Conservation (phyloP, 2,888 invertebrate genomes). For the Pristionchus entomophagus region DNA sequence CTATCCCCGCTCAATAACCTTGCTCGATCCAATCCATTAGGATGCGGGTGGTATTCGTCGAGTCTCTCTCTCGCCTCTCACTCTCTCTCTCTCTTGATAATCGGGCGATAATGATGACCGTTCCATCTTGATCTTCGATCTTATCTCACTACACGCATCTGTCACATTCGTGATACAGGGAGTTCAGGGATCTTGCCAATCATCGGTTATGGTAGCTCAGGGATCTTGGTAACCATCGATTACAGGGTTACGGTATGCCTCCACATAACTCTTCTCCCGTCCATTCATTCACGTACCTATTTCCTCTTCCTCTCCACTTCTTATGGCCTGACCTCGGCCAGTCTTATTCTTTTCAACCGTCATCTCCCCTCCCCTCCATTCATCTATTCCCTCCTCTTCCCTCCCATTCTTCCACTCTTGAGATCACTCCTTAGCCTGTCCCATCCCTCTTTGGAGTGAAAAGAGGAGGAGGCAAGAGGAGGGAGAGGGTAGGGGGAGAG, state of each 20-base stretch:
- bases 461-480: background rate
- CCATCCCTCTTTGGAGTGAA: constrained; percentile 18
- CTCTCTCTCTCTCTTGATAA: background rate
- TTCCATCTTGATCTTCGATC: background rate
- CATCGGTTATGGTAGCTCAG: too few species aligned
- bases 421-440: constrained; percentile 30
- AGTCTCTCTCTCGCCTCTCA: background rate
- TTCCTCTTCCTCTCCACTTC: constrained; percentile 10
- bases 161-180: background rate
- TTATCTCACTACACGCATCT: background rate
- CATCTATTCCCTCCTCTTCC: background rate
- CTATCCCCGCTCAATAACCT: too few species aligned
- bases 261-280: background rate
- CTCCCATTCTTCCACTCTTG: background rate
- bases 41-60: background rate
- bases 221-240: background rate
- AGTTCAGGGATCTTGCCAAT: background rate
- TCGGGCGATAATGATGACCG: background rate
- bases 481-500: background rate
- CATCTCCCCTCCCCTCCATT: constrained; percentile 16
- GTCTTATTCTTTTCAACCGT: constrained; percentile 14
- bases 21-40: too few species aligned
- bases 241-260: background rate
- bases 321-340: constrained; percentile 23
- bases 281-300: constrained; percentile 12